Conservation (phyloP, 2,113 vertebrate genomes). For the Gracilinanus agilis region DNA sequence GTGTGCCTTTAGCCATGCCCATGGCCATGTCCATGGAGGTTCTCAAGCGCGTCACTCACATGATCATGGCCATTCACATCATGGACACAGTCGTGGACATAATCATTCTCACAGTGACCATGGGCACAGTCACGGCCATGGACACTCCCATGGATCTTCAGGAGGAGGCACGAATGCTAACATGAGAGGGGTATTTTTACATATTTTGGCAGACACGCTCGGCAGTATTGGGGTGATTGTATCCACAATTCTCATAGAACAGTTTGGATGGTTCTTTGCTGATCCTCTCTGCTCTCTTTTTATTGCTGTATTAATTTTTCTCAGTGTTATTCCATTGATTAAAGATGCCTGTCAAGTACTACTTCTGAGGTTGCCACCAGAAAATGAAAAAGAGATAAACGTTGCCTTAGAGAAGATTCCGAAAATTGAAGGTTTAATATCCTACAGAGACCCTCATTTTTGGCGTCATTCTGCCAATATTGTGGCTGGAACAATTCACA, state of each 20-base stretch:
- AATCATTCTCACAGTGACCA: constrained; percentile 84
- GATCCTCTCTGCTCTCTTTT: constrained; percentile 96
- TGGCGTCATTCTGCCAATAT: constrained; percentile 97
- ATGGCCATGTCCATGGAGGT: constrained; percentile 90
- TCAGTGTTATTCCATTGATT: constrained; percentile 95
- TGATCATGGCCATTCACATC: constrained; percentile 92
- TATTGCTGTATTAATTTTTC: constrained; percentile 93
- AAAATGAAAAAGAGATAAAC: constrained; percentile 94
- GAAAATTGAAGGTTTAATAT: constrained; percentile 97
- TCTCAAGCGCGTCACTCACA: constrained; percentile 88
- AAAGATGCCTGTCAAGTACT: constrained; percentile 97
- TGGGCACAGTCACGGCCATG: constrained; percentile 84
- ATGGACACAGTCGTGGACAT: constrained; percentile 81
- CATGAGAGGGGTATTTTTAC: constrained; percentile 96
- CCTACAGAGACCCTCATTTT: constrained; percentile 97
- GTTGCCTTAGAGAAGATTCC: constrained; percentile 96
- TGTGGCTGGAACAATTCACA: constrained; percentile 95
- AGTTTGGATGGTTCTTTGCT: constrained; percentile 95
- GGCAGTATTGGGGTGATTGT: constrained; percentile 95
- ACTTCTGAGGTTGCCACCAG: constrained; percentile 91
- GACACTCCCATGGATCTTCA: constrained; percentile 85
- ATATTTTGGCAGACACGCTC: constrained; percentile 93
- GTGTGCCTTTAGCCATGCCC: constrained; percentile 98
- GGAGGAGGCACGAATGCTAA: constrained; percentile 94
- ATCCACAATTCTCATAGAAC: constrained; percentile 94